Evolutionary conservation across 2,888 invertebrate species (phyloP).

Genomic region (Macrostomum cliftonense): DNA sequence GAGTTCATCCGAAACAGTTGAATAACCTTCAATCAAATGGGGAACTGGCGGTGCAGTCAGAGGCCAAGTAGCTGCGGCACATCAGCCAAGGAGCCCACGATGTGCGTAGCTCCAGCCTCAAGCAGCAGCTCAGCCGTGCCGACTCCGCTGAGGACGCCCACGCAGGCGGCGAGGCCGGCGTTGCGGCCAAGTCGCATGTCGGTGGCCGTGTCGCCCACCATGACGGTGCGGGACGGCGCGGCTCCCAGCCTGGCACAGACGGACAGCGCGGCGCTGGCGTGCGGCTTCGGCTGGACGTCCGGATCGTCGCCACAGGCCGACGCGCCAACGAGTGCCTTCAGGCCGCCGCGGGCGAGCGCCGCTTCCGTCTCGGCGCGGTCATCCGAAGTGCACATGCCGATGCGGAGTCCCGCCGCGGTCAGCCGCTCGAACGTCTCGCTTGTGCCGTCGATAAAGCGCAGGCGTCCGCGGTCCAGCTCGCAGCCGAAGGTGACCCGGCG

Average conservation of each 20-base stretch:
- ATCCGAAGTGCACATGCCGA: no score
- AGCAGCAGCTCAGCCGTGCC: neutral
- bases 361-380: no score
- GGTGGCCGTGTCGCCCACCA: conserved; percentile 39
- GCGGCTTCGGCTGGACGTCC: conserved; percentile 35
- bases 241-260: conserved; percentile 24
- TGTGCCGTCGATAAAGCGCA: neutral
- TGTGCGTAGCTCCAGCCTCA: no score
- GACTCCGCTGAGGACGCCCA: conserved; percentile 37
- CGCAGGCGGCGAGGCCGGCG: conserved; percentile 34
- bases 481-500: conserved; percentile 25
- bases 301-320: conserved; percentile 39
- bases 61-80: no score
- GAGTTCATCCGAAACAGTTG: no score
- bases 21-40: no score
- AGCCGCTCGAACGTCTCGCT: neutral
- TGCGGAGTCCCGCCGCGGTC: neutral
- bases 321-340: conserved; percentile 24
- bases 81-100: no score
- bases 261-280: conserved; percentile 34
- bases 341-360: no score
- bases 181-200: conserved; percentile 38
- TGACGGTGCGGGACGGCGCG: conserved; percentile 24
- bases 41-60: no score
- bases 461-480: conserved; percentile 21